These are phyloP conservation scores for Lucifuga dentata DNA, from an alignment of 2,113 vertebrate species.

Conservation along the genomic window DNA sequence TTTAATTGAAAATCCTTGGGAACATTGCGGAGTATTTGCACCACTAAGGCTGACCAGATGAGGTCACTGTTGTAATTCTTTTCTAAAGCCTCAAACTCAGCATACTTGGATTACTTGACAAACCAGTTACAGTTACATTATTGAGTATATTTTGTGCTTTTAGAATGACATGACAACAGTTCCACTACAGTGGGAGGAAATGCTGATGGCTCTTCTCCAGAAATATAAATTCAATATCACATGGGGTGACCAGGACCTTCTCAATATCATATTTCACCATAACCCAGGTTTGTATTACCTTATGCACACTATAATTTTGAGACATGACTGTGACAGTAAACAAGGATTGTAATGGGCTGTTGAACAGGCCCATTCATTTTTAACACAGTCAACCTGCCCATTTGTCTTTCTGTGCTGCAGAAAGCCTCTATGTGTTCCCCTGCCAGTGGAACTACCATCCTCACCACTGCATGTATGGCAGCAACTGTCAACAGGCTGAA, in stretches of 20 bases:
- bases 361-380: neutral
- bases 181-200: slow-evolving; percentile 89
- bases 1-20: neutral
- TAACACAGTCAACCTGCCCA: neutral
- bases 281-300: slow-evolving; percentile 89
- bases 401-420: slow-evolving; percentile 72
- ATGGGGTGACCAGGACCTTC: slow-evolving; percentile 97
- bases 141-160: slow-evolving; percentile 11
- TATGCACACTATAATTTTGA: neutral
- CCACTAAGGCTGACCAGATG: slow-evolving; percentile 65
- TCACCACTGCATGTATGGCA: slow-evolving; percentile 98
- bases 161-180: slow-evolving; percentile 93
- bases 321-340: neutral
- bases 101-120: neutral
- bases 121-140: slow-evolving; percentile 17
- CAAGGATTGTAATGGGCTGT: neutral
- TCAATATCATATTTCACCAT: slow-evolving; percentile 97
- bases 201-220: slow-evolving; percentile 94
- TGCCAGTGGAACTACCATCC: slow-evolving; percentile 99
- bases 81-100: neutral
- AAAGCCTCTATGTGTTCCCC: slow-evolving; percentile 92
- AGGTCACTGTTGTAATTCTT: slow-evolving; percentile 71
- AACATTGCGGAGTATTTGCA: neutral
- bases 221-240: slow-evolving; percentile 99
- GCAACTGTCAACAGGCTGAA: slow-evolving; percentile 93